Evolutionary conservation across 2,113 vertebrate genomes (phyloP).

Genomic region (Mystacornis crossleyi): DNA sequence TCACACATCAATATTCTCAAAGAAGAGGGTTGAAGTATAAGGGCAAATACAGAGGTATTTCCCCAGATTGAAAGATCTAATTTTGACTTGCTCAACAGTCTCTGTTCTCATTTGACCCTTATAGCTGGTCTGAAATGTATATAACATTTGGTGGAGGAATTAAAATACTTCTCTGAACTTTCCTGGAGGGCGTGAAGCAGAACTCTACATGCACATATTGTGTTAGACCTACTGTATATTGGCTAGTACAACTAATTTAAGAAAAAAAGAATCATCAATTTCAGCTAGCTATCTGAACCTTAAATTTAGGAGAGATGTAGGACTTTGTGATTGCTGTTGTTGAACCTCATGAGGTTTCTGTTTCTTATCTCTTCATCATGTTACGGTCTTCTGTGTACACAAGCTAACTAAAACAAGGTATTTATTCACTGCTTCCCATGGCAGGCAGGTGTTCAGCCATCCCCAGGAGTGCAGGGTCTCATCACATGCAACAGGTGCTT

Average conservation of each 20-base stretch:
- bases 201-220: neutral
- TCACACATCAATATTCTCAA: neutral
- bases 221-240: neutral
- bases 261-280: neutral
- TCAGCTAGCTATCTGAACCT: neutral
- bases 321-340: neutral
- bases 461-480: neutral
- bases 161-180: neutral
- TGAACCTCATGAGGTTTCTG: neutral
- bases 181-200: neutral
- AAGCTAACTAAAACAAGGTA: neutral
- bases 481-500: accelerated
- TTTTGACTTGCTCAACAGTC: neutral
- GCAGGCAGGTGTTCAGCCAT: neutral
- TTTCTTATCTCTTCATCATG: neutral
- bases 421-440: neutral
- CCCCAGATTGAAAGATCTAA: neutral
- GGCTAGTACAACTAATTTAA: neutral
- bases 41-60: neutral
- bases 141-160: neutral
- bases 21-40: neutral
- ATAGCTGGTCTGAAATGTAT: neutral
- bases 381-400: neutral
- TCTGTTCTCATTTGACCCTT: neutral
- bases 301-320: neutral